Percentiles rank a stretch among this genome's conserved stretches.
These are phyloP conservation scores for Odontophorus gujanensis DNA, from an alignment of 2,113 vertebrate species.

Conservation along the genomic window DNA sequence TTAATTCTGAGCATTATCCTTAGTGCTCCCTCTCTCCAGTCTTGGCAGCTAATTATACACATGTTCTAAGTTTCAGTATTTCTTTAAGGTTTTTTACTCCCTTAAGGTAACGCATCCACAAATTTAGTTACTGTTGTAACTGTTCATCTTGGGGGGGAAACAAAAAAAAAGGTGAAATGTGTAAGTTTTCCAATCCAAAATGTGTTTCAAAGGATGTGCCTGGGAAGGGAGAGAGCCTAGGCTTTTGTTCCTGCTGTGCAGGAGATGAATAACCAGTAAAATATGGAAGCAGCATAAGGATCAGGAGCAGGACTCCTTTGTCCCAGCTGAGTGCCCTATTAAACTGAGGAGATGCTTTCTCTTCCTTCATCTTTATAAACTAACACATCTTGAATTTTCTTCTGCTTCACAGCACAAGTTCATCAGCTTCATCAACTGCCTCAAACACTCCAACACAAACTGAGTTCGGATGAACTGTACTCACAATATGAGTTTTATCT, in stretches of 20 bases:
- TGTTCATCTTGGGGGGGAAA: background rate
- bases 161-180: background rate
- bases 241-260: background rate
- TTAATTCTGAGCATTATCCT: background rate
- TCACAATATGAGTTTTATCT: background rate
- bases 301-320: background rate
- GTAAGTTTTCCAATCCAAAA: background rate
- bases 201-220: background rate
- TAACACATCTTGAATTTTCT: background rate
- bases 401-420: background rate
- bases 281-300: background rate
- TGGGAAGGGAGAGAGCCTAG: background rate
- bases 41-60: background rate
- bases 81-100: background rate
- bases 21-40: background rate
- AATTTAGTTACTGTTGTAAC: background rate
- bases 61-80: constrained; percentile 6
- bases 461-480: background rate
- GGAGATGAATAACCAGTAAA: background rate
- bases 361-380: background rate
- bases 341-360: background rate
- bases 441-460: too few species aligned
- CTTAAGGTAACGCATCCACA: background rate
- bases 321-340: background rate
- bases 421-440: too few species aligned